Evolutionary conservation across 2,888 invertebrate species (phyloP), one percentile per base, ranked within the genome.

Genomic region (Drosophila gaucha): DNA sequence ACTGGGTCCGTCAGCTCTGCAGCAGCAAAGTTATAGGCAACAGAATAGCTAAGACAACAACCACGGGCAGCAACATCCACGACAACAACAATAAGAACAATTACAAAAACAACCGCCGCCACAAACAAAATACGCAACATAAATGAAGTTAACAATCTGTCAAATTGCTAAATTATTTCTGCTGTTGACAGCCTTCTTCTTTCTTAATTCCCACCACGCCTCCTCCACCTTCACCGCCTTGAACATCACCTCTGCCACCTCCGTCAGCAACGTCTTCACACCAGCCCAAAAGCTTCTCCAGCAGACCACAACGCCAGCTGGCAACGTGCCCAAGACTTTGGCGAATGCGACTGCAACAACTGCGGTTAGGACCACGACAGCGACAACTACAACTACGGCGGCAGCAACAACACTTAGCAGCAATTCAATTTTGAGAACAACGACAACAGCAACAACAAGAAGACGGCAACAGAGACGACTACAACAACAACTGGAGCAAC

Each of bases 91-190:
- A 24, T 0, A 10, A 10, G 10, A 36, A 36, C 10, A 36, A 18
- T 2, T 14, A 56, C 47, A 18, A 73, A 57, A 8, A 41, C 57
- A 64, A 50, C 51, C 63, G 55, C 58, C 41, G 30, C 56, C 72
- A 57, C 72, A 67, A 64, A 67, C 63, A 80, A 75, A 82, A 85
- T 74, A 84, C 82, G 69, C 75, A 86, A 88, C 80, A 84, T 91
- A 91, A 91, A 91, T 91, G 91, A 91, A 91, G 91, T 90, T 91
- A 91, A 89, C 90, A 90, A 90, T 86, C 89, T 90, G 90, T 89
- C 91, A 89, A 89, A 89, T 89, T 89, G 88, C 89, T 90, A 91
- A 91, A 89, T 89, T 91, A 89, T 89, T 91, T 91, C 91, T 91
- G 91, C 91, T 91, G 90, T 85, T 91, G 90, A 91, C 91, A 89